phyloP scores from a whole-genome alignment of 1,140 invertebrate genomes.

The Bombus huntii region DNA sequence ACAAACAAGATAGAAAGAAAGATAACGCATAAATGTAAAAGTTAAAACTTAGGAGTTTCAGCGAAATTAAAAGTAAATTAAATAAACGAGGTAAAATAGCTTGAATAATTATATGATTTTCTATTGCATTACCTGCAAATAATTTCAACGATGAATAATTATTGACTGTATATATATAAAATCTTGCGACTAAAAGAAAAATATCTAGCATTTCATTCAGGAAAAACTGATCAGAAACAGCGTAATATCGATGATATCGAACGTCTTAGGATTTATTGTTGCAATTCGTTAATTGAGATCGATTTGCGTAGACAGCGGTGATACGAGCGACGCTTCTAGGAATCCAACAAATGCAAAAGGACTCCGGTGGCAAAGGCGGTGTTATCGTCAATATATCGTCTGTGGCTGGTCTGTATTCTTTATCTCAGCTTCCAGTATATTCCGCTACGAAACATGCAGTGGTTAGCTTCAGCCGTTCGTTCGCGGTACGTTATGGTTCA shows the following conservation, averaged over 20 bases:
- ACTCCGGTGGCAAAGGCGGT: constrained; percentile 85
- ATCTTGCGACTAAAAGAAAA: too few relatives aligned
- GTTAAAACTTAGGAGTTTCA: too few relatives aligned
- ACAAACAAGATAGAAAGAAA: too few relatives aligned
- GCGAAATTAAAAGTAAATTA: too few relatives aligned
- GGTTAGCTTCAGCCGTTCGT: constrained; percentile 82
- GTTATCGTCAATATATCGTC: constrained; percentile 86
- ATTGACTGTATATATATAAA: too few relatives aligned
- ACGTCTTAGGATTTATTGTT: background rate
- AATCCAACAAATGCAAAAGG: constrained; percentile 83
- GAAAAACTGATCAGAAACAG: background rate
- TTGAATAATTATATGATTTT: too few relatives aligned
- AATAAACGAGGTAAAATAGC: too few relatives aligned
- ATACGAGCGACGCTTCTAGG: constrained; percentile 79
- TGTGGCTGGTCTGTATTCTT: constrained; percentile 84
- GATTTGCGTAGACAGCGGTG: constrained; percentile 76
- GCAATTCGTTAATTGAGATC: background rate
- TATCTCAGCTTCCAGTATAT: constrained; percentile 86
- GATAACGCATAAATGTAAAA: too few relatives aligned
- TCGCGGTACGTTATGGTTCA: constrained; percentile 71
- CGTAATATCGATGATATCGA: background rate
- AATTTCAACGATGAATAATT: too few relatives aligned
- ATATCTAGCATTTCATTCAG: too few relatives aligned
- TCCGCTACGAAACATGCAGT: constrained; percentile 87
- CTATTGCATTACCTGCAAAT: too few relatives aligned